Percentiles rank a stretch among this genome's conserved stretches.
phyloP scores from a whole-genome alignment of 1,140 invertebrate genomes.

The Pectinophora gossypiella region DNA sequence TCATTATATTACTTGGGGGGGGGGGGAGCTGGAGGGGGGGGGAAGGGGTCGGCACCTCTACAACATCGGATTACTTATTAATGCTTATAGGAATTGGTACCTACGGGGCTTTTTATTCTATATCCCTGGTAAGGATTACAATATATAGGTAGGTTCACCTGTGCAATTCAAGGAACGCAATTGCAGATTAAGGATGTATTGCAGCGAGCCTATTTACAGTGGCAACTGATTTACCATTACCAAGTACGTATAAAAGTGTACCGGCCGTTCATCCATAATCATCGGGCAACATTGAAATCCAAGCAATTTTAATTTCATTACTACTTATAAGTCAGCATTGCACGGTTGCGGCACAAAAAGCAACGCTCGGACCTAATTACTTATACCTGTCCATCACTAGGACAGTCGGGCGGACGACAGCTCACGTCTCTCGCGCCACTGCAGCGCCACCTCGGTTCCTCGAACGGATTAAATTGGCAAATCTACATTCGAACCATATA shows the following conservation, averaged over 20 bases:
- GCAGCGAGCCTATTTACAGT: too few relatives aligned
- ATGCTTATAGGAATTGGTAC: too few relatives aligned
- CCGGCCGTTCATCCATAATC: background rate
- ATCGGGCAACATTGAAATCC: background rate
- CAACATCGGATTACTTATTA: too few relatives aligned
- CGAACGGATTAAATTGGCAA: constrained; percentile 62
- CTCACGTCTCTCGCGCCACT: constrained; percentile 15
- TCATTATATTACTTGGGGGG: too few relatives aligned
- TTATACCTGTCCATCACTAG: constrained; percentile 34
- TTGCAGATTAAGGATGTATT: too few relatives aligned
- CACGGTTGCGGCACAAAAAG: background rate
- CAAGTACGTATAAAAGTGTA: constrained; percentile 29
- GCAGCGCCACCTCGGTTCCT: constrained; percentile 43
- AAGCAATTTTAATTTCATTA: constrained; percentile 6
- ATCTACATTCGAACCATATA: constrained; percentile 54
- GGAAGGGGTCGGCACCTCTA: too few relatives aligned
- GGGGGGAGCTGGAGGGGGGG: too few relatives aligned
- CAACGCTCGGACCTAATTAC: constrained; percentile 31
- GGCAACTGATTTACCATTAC: background rate
- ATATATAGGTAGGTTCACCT: too few relatives aligned
- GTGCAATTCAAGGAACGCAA: too few relatives aligned
- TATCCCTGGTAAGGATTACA: too few relatives aligned
- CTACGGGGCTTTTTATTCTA: too few relatives aligned
- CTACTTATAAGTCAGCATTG: constrained; percentile 1
- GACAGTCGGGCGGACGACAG: constrained; percentile 19